phyloP scores from a whole-genome alignment of 2,888 invertebrate species.

The Himalopsyche kuldschensis region DNA sequence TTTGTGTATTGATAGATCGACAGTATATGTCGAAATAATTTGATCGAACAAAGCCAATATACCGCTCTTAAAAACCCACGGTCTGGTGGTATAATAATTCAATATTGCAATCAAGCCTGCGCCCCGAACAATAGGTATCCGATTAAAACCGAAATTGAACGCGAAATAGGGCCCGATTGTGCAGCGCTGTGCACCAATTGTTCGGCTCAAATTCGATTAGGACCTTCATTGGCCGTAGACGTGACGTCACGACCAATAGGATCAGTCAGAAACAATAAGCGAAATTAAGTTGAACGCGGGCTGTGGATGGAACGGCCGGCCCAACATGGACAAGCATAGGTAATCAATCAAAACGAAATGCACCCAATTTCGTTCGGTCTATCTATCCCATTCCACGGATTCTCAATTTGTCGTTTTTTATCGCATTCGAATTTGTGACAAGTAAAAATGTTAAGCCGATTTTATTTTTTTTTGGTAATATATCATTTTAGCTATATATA shows the following conservation, averaged over 20 bases:
- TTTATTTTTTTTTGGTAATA: no score
- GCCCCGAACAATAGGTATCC: not conserved
- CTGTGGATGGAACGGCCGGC: not conserved
- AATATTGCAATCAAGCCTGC: not conserved
- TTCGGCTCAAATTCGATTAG: not conserved
- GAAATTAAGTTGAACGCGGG: not conserved
- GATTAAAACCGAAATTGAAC: not conserved
- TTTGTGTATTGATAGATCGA: no score
- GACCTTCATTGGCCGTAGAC: not conserved
- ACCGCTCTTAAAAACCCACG: no score
- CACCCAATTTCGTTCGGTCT: not conserved
- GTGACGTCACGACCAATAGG: slow-evolving; percentile 2
- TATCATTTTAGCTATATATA: no score
- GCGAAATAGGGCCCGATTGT: not conserved
- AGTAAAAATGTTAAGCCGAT: no score
- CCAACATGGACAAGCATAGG: not conserved
- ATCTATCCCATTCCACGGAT: not conserved
- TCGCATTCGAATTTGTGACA: no score
- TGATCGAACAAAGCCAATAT: no score
- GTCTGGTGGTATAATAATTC: not conserved
- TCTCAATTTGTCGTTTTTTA: not conserved
- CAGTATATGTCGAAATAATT: no score
- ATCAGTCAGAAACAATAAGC: not conserved
- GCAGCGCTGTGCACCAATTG: not conserved
- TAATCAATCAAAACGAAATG: slow-evolving; percentile 4